A percentile compares a stretch with the other conserved stretches of the same genome.
Conservation (phyloP, 2,888 invertebrate species). For the Conops quadrifasciatus region DNA sequence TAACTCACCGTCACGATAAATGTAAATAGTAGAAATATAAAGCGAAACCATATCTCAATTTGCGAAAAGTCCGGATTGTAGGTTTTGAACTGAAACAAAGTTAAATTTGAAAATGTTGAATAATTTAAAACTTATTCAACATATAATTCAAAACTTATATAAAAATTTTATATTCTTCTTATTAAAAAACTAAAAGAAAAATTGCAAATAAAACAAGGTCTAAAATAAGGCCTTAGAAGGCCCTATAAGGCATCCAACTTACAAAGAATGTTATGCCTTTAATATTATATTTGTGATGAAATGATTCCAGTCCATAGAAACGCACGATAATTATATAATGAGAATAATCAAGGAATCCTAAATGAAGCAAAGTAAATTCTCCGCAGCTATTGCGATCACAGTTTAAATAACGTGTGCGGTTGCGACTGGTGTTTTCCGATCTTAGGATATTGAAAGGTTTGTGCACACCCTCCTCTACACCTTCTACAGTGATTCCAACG, state of each 20-base stretch:
- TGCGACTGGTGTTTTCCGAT: constrained; percentile 71
- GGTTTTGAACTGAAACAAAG: constrained; percentile 90
- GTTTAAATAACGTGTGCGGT: constrained; percentile 82
- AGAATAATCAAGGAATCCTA: constrained; percentile 88
- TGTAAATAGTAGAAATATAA: constrained; percentile 88
- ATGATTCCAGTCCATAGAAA: constrained; percentile 84
- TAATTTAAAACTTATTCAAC: too few species aligned
- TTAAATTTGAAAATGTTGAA: too few species aligned
- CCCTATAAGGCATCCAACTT: too few species aligned
- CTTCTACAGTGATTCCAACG: constrained; percentile 84
- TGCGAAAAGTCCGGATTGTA: constrained; percentile 97
- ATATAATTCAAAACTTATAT: too few species aligned
- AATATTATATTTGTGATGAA: constrained; percentile 85
- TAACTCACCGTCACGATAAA: constrained; percentile 84
- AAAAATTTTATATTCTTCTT: too few species aligned
- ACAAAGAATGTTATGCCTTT: constrained; percentile 86
- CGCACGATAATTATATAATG: constrained; percentile 86
- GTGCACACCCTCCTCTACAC: constrained; percentile 79
- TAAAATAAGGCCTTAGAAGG: too few species aligned
- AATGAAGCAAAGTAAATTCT: constrained; percentile 86
- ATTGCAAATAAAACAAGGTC: too few species aligned
- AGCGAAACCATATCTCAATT: constrained; percentile 96
- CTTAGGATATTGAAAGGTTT: constrained; percentile 74
- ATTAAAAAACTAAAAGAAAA: too few species aligned
- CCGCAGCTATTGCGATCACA: constrained; percentile 85